These are phyloP conservation scores for Phrynocephalus versicolor DNA, from an alignment of 2,113 vertebrate species.

Conservation along the genomic window DNA sequence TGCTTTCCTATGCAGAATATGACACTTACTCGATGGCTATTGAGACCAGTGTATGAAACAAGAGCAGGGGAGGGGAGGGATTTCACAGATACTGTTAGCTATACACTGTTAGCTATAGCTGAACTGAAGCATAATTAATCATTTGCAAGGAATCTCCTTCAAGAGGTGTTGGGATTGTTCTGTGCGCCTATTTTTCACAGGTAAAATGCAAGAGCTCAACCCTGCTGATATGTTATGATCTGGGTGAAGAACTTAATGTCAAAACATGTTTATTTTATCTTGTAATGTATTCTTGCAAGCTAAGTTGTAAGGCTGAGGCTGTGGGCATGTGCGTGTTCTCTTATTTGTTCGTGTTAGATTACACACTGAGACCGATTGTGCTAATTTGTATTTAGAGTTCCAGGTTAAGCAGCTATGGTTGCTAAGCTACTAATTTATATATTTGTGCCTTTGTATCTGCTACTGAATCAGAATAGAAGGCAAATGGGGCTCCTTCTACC, in stretches of 20 bases:
- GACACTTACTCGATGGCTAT: neutral
- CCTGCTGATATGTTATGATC: too few species aligned
- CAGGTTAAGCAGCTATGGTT: neutral
- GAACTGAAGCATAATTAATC: neutral
- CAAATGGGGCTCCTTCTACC: neutral
- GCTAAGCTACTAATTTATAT: neutral
- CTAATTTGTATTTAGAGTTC: neutral
- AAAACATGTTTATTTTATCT: too few species aligned
- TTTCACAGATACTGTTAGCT: neutral
- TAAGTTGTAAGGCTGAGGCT: too few species aligned
- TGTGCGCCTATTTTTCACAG: neutral
- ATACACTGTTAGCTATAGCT: neutral
- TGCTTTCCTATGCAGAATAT: neutral
- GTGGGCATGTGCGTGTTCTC: too few species aligned
- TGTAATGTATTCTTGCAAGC: too few species aligned
- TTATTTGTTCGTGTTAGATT: too few species aligned
- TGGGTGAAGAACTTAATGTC: too few species aligned
- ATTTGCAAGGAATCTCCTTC: neutral
- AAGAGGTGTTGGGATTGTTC: neutral
- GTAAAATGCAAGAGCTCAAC: too few species aligned
- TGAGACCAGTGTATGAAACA: neutral
- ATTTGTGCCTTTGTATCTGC: neutral
- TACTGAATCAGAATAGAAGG: neutral
- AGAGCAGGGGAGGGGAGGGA: neutral
- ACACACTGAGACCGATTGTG: too few species aligned